These are phyloP conservation scores for Torymus aiolomorphi DNA, from an alignment of 2,888 invertebrate species.

Conservation along the genomic window DNA sequence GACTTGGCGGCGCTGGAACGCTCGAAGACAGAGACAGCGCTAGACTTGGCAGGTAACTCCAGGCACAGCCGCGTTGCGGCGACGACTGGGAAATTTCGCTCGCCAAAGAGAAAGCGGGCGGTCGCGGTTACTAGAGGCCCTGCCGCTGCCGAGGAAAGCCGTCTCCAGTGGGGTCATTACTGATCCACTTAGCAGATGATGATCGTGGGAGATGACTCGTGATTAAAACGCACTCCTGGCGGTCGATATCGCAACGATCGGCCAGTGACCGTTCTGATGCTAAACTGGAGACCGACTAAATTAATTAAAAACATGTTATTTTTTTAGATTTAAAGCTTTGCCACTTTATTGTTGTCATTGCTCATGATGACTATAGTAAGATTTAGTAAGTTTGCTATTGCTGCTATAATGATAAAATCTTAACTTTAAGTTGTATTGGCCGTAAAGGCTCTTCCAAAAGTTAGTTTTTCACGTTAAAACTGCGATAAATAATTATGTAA, in stretches of 20 bases:
- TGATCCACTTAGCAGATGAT: constrained; percentile 73
- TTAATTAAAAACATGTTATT: not conserved
- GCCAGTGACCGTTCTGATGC: constrained; percentile 70
- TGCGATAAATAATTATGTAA: no score
- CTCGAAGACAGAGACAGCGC: not conserved
- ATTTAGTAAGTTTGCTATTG: no score
- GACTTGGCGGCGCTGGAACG: not conserved
- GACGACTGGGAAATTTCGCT: constrained; percentile 10
- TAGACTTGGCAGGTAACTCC: not conserved
- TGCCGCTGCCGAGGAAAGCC: rapidly evolving
- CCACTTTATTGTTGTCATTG: no score
- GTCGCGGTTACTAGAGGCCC: constrained; percentile 3
- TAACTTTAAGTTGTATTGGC: no score
- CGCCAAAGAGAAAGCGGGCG: constrained; percentile 45
- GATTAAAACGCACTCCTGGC: constrained; percentile 70
- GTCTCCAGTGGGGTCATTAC: constrained; percentile 73
- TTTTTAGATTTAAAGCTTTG: no score
- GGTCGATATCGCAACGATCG: constrained; percentile 67
- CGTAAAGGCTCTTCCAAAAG: no score
- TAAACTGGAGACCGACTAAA: constrained; percentile 62
- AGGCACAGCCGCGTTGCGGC: constrained; percentile 22
- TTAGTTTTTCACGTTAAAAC: no score
- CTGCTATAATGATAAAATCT: no score
- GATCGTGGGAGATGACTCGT: constrained; percentile 68
- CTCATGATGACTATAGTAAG: no score